A percentile compares a stretch with the other conserved stretches of the same genome.
Evolutionary conservation across 2,888 invertebrate species (phyloP).

Genomic region (Cheilosia scutellata): DNA sequence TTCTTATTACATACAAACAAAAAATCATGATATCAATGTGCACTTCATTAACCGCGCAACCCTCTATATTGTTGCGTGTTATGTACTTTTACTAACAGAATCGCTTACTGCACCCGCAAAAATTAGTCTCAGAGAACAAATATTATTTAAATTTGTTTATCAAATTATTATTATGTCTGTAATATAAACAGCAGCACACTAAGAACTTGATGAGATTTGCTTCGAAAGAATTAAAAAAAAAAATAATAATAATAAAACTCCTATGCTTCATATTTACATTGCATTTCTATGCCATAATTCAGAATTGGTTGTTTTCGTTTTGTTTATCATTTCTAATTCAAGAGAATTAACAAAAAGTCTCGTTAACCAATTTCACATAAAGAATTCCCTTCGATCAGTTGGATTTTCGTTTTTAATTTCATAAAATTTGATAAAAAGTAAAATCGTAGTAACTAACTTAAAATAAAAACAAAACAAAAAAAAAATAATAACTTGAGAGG

Average conservation of each 20-base stretch:
- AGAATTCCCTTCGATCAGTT: slow-evolving; percentile 16
- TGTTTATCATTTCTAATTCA: slow-evolving; percentile 21
- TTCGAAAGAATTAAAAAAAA: slow-evolving; percentile 29
- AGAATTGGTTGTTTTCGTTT: slow-evolving; percentile 36
- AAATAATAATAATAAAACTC: slow-evolving; percentile 36
- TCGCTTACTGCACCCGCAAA: slow-evolving; percentile 17
- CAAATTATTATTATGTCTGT: slow-evolving; percentile 31
- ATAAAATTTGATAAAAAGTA: slow-evolving; percentile 31
- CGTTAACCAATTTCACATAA: slow-evolving; percentile 53
- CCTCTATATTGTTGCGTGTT: background rate
- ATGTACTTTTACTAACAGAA: background rate
- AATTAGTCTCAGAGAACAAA: slow-evolving; percentile 29
- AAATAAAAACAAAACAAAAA: slow-evolving; percentile 34
- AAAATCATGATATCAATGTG: background rate
- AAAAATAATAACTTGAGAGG: slow-evolving; percentile 44
- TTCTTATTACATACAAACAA: background rate
- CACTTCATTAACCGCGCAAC: slow-evolving; percentile 9
- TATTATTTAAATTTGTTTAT: slow-evolving; percentile 27
- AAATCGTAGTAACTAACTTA: slow-evolving; percentile 13
- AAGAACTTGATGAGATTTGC: slow-evolving; percentile 46
- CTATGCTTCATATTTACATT: slow-evolving; percentile 71
- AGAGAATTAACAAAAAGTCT: slow-evolving; percentile 16
- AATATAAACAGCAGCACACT: slow-evolving; percentile 53
- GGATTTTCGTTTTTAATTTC: slow-evolving; percentile 40
- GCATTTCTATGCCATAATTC: slow-evolving; percentile 49